Evolutionary conservation across 2,113 vertebrate species (phyloP).

Genomic region (Parus major): DNA sequence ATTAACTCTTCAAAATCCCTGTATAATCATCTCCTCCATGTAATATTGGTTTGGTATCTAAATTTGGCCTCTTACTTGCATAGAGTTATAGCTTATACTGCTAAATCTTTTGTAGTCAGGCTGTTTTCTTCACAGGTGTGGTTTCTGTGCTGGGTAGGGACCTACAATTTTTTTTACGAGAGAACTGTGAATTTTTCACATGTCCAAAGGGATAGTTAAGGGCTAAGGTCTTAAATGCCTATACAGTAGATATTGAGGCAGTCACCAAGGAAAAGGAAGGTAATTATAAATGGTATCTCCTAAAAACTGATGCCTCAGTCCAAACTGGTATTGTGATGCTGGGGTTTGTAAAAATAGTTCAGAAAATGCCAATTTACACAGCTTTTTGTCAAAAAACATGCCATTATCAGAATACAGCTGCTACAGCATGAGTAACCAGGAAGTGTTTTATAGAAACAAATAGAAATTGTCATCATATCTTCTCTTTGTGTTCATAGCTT

Average conservation of each 20-base stretch:
- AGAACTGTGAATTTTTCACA: not conserved
- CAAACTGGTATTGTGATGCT: not conserved
- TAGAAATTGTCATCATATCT: fast-evolving
- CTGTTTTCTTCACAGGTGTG: fast-evolving
- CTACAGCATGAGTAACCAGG: not conserved
- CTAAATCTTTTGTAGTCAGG: not conserved
- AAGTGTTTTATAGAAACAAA: not conserved
- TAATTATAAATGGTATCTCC: not conserved
- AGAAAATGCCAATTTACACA: not conserved
- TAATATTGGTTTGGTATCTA: not conserved
- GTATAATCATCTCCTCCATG: fast-evolving
- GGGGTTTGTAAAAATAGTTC: not conserved
- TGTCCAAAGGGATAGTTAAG: not conserved
- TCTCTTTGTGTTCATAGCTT: not conserved
- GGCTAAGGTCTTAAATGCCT: not conserved
- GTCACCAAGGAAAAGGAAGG: not conserved
- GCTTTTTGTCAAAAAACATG: not conserved
- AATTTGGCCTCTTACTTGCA: not conserved
- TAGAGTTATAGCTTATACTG: not conserved
- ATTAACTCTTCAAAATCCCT: not conserved
- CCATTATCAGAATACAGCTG: not conserved
- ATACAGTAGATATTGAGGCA: not conserved
- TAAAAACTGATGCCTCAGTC: not conserved
- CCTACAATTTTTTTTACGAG: fast-evolving
- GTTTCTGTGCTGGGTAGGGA: not conserved